These are phyloP conservation scores for Papilio polytes DNA, from an alignment of 1,140 invertebrate genomes.

Conservation along the genomic window DNA sequence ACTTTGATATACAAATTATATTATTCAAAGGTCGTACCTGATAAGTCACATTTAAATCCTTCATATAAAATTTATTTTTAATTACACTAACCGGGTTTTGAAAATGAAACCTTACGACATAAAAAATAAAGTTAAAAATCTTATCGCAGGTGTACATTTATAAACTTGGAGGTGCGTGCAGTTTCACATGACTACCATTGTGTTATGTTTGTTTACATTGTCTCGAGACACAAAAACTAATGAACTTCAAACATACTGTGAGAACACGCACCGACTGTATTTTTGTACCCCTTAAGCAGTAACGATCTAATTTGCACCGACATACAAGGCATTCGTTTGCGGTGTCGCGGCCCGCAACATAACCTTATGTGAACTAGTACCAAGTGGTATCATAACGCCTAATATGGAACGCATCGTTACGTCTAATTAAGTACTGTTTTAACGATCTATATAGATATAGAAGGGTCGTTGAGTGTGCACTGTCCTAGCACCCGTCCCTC, in stretches of 20 bases:
- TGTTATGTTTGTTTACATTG: conserved; percentile 15
- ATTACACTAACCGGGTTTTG: no score
- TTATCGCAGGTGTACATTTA: not conserved
- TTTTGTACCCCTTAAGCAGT: conserved; percentile 7
- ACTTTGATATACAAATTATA: no score
- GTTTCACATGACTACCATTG: conserved; percentile 19
- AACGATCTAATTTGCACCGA: conserved; percentile 23
- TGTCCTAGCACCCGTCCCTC: not conserved
- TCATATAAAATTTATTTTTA: no score
- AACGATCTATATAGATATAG: not conserved
- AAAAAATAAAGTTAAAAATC: not conserved
- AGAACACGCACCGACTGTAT: not conserved
- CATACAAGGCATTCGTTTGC: conserved; percentile 15
- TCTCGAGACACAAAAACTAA: conserved; percentile 8
- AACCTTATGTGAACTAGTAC: not conserved
- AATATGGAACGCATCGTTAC: conserved; percentile 14
- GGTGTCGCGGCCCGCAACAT: not conserved
- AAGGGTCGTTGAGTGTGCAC: not conserved
- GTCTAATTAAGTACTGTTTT: conserved; percentile 3
- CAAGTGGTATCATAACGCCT: not conserved
- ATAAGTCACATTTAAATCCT: no score
- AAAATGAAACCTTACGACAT: not conserved
- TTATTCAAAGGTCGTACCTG: no score
- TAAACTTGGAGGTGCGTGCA: not conserved
- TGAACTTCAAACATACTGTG: conserved; percentile 16